Evolutionary conservation across 2,113 vertebrate genomes (phyloP).

Genomic region (Peucedramus taeniatus): DNA sequence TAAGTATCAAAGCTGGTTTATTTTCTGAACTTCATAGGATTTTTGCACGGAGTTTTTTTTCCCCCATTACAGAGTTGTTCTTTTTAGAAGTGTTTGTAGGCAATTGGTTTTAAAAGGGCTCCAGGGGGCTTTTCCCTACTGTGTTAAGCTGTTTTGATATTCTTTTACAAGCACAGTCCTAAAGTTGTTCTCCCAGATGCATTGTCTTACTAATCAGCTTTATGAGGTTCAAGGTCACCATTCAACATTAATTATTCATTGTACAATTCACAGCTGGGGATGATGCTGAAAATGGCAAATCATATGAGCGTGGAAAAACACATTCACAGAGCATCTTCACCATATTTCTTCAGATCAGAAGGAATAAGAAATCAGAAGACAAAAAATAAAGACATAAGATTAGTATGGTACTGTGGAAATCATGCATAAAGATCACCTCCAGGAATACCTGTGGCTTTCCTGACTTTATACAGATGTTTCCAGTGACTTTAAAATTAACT

Average conservation of each 20-base stretch:
- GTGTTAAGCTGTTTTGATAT: constrained; percentile 66
- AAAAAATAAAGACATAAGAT: background rate
- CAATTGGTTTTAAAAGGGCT: constrained; percentile 54
- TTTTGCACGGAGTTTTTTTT: background rate
- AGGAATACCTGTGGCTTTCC: background rate
- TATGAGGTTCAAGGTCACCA: constrained; percentile 47
- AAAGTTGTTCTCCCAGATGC: constrained; percentile 61
- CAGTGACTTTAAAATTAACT: background rate
- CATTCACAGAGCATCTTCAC: background rate
- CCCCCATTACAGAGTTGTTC: background rate
- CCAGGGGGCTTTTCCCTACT: constrained; percentile 54
- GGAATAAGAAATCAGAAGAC: background rate
- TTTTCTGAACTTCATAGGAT: constrained; percentile 32
- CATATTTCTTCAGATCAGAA: background rate
- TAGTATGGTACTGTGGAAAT: background rate
- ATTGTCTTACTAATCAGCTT: constrained; percentile 66
- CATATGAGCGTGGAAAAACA: background rate
- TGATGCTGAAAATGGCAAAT: constrained; percentile 3
- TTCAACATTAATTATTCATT: constrained; percentile 62
- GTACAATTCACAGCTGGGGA: constrained; percentile 46
- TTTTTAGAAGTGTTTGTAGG: constrained; percentile 50
- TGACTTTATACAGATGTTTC: background rate
- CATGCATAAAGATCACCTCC: background rate
- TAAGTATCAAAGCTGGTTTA: constrained; percentile 10
- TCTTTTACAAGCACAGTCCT: constrained; percentile 57